phyloP scores from a whole-genome alignment of 2,113 vertebrate species.

The Coryphaenoides rupestris region DNA sequence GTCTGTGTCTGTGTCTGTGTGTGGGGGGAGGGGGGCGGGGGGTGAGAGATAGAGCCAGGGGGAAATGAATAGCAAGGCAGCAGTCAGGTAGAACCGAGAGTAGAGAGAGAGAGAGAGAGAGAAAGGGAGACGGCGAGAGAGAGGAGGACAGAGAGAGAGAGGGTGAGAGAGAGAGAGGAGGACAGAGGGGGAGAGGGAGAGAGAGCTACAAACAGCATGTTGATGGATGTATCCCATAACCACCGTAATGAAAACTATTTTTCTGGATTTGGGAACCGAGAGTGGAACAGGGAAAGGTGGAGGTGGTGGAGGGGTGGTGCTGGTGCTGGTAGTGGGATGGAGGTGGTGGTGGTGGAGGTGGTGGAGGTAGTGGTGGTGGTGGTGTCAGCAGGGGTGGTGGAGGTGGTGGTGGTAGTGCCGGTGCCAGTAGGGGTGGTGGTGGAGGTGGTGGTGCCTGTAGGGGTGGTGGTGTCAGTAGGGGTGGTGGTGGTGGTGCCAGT shows the following conservation, averaged over 20 bases:
- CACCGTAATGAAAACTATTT: conserved; percentile 79
- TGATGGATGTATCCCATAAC: conserved; percentile 75
- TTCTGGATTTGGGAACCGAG: conserved; percentile 74
- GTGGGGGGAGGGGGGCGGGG: neutral
- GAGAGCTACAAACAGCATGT: conserved; percentile 55
- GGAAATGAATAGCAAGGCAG: no score
- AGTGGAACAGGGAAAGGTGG: conserved; percentile 54
- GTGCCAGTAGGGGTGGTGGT: no score
- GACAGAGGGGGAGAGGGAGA: conserved; percentile 15
- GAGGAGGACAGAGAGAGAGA: conserved; percentile 40
- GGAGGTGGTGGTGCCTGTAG: no score
- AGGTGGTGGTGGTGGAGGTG: no score
- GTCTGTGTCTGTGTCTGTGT: no score
- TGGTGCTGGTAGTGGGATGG: no score
- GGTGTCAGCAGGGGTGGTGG: conserved; percentile 28
- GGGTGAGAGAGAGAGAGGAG: conserved; percentile 43
- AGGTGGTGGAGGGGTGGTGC: conserved; percentile 39
- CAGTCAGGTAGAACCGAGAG: no score
- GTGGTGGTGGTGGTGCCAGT: conserved; percentile 55
- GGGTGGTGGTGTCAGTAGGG: neutral
- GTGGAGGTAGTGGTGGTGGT: no score
- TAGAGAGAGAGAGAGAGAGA: no score
- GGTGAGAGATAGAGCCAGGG: neutral
- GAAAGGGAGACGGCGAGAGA: no score
- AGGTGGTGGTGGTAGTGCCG: conserved; percentile 46